Evolutionary conservation across 2,113 vertebrate species (phyloP), one percentile per base, ranked within the genome.

Genomic region (Plecotus auritus): DNA sequence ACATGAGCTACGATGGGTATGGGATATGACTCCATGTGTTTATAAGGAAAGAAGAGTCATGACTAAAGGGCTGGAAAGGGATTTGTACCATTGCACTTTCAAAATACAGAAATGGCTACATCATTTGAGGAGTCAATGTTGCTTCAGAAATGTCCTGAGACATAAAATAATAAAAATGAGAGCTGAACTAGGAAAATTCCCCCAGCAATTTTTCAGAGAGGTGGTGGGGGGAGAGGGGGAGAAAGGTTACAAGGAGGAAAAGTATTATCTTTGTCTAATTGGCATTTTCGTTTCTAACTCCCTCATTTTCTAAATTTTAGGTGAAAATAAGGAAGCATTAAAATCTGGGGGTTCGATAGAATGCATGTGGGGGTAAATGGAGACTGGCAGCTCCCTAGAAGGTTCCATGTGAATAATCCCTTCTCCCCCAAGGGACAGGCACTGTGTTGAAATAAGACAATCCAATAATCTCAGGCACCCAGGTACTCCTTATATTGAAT

Each of bases 381-480:
- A 91, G 70, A 28, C 20, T 45, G 88, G 37, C 61, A 66, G 47
- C 37, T 85, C 32, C 23, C 45, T 76, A 59, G 74, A n/a, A 85
- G 66, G 30, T 86, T 89, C 87, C 35, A 69, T 32, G 20, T 54
- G 35, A 94, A 96, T 93, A 92, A 84, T 10, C 26, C 61, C 22
- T 80, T 92, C 64, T 47, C 9, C 59, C 77, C 16, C 59, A n/a
- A 49, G 61, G 73, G 85, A 85, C 64, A 85, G 88, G 56, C n/a
- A 26, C 17, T 17, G 22, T 47, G n/a, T 78, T 69, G 35, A 92
- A 97, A 94, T 0, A 23, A 94, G 78, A 92, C 96, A 97, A 96
- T 96, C 88, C 90, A 95, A 95, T 97, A 95, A 97, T 92, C 69
- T 77, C 86, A 59, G 83, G 77, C 37, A 70, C 74, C 61, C 84